Conservation (phyloP, 2,113 vertebrate species). For the Aptenodytes patagonicus region DNA sequence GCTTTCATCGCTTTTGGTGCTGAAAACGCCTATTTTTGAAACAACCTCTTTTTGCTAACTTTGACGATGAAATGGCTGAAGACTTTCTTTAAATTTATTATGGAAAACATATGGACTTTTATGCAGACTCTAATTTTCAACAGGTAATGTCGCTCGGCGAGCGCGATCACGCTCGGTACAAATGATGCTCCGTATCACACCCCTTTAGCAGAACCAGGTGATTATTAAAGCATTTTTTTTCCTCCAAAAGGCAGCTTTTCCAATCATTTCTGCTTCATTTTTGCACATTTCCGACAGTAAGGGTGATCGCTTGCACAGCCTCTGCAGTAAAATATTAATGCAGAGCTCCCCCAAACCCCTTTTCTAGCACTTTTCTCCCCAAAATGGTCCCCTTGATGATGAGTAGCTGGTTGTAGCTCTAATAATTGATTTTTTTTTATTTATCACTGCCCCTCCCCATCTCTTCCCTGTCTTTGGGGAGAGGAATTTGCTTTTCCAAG, state of each 20-base stretch:
- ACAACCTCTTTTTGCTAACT: conserved; percentile 1
- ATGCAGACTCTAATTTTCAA: conserved; percentile 56
- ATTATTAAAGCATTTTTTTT: conserved; percentile 16
- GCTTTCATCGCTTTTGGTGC: rapidly evolving
- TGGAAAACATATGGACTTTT: conserved; percentile 34
- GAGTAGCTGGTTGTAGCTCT: not conserved
- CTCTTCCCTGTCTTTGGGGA: not conserved
- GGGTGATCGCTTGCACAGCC: not conserved
- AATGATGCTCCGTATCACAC: not conserved
- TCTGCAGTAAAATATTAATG: not conserved
- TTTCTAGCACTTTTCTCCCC: not conserved
- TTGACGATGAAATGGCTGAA: conserved; percentile 35
- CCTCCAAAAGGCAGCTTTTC: conserved; percentile 26
- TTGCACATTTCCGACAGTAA: not conserved
- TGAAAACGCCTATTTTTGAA: not conserved
- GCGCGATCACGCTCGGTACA: rapidly evolving
- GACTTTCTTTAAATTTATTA: conserved; percentile 6
- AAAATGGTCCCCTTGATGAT: not conserved
- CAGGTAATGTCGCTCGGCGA: conserved; percentile 23
- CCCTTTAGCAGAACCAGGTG: conserved; percentile 25
- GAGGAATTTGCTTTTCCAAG: not conserved
- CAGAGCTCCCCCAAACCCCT: not conserved
- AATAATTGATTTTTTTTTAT: not conserved
- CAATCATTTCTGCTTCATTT: conserved; percentile 20
- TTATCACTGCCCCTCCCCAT: not conserved